Evolutionary conservation across 2,113 vertebrate species (phyloP), one percentile per base, ranked within the genome.

Genomic region (Sorex fumeus): DNA sequence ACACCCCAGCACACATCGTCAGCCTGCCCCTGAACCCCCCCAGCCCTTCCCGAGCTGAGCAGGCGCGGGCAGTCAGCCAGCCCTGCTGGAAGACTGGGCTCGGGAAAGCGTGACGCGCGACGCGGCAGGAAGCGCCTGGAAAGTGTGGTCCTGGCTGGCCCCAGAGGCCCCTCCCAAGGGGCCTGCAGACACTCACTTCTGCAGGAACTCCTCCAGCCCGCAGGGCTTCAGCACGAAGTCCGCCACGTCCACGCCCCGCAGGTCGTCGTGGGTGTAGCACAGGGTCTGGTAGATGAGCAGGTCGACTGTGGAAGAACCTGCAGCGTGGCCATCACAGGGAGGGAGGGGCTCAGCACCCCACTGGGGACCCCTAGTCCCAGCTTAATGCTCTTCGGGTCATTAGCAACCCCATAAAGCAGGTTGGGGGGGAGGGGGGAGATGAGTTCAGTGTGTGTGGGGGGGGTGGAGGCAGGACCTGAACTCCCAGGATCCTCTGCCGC

Each of bases 271-370:
- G 21, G 99, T 98, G 81, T 99, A 99, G 93, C 99, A 99, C 91
- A 99, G 97, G 0, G 99, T 99, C 98, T 99, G 99, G 91, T 99
- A 98, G 96, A 99, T 99, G 60, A 99, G 98, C 96, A 99, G 97
- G 96, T 99, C 99, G 43, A 99, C 98, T 0, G 99, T 99, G 93
- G 99, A 99, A 6, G 99, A 99, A 50, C 99, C 99, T 99, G 91
- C 23, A 45, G 7, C 28, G 2, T n/a, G 25, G 57, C 6, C 40
- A 7, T 40, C 0, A 1, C 36, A n/a, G 36, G 40, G 19, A 23
- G 62, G 23, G 1, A 77, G 36, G 27, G 21, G 75, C 77, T 89
- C 62, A 9, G 23, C 5, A 2, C 45, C 53, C 36, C 72, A 23
- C 11, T 1, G 40, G 60, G 3, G 6, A 69, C 30, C 70, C 82